phyloP scores from a whole-genome alignment of 2,797 vertebrate species.

The Rhynchotus rufescens region DNA sequence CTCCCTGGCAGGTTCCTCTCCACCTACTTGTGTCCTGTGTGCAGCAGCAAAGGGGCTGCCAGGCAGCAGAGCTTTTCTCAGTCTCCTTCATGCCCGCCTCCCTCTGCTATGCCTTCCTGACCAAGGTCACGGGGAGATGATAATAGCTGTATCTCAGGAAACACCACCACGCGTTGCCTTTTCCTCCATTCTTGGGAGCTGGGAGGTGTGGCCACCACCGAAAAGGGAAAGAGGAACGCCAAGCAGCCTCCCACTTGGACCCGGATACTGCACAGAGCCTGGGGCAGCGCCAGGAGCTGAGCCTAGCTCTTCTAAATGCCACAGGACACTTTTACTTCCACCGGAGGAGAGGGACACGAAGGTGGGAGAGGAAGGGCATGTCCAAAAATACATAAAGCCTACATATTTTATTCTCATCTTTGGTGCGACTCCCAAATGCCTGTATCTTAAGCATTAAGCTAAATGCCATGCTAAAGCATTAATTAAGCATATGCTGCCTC shows the following conservation, averaged over 20 bases:
- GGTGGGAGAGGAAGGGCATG: not conserved
- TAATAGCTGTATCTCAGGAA: not conserved
- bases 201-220: fast-evolving
- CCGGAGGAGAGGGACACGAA: fast-evolving
- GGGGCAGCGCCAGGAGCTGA: not conserved
- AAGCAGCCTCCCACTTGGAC: not conserved
- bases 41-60: not conserved
- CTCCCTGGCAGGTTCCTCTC: not conserved
- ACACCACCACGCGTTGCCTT: not conserved
- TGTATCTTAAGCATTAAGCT: not conserved
- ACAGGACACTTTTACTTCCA: not conserved
- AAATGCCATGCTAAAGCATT: too few species aligned
- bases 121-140: not conserved
- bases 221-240: not conserved
- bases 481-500: fast-evolving
- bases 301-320: fast-evolving
- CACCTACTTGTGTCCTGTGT: not conserved
- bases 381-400: fast-evolving
- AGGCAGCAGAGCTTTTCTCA: not conserved
- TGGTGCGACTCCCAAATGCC: not conserved
- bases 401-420: not conserved
- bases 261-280: not conserved
- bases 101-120: not conserved
- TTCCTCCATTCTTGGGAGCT: not conserved
- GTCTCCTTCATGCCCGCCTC: not conserved